phyloP scores from a whole-genome alignment of 1,140 invertebrate genomes.

The Andrena cerasifolii region DNA sequence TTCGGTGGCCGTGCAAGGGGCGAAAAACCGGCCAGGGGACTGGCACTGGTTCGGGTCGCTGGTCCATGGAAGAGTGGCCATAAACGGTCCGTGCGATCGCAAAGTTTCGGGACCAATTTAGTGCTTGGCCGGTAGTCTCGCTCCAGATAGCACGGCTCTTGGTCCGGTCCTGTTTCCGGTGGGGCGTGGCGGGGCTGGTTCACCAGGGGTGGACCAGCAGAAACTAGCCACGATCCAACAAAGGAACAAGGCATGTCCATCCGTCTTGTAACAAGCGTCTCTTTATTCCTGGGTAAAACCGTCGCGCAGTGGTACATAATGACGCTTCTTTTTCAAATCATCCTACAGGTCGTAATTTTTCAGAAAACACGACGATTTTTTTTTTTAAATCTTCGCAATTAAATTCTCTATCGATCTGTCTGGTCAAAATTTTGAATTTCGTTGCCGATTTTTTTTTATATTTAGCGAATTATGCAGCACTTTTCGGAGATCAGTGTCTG shows the following conservation, averaged over 20 bases:
- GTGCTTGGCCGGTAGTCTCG: conserved; percentile 46
- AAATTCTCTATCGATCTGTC: too few species aligned
- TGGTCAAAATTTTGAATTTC: too few species aligned
- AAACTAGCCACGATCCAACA: conserved; percentile 46
- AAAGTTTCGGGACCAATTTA: conserved; percentile 70
- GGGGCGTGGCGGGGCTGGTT: background rate
- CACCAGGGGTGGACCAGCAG: background rate
- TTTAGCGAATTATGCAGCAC: too few species aligned
- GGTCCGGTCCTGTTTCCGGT: conserved; percentile 7
- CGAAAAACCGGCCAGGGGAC: conserved; percentile 14
- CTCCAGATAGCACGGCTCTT: conserved; percentile 51
- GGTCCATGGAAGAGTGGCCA: conserved; percentile 47
- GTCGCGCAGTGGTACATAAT: too few species aligned
- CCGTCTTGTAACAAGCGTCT: conserved; percentile 58
- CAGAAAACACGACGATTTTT: too few species aligned
- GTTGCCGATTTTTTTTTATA: too few species aligned
- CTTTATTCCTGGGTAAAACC: conserved; percentile 51
- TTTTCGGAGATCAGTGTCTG: too few species aligned
- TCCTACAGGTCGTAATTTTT: too few species aligned
- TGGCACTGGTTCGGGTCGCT: background rate
- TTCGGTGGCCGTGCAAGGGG: background rate
- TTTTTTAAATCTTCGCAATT: too few species aligned
- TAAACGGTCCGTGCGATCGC: conserved; percentile 61
- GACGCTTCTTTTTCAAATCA: too few species aligned
- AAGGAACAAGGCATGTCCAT: conserved; percentile 50